These are phyloP conservation scores for Delia radicum DNA, from an alignment of 1,140 invertebrate species.

Conservation along the genomic window DNA sequence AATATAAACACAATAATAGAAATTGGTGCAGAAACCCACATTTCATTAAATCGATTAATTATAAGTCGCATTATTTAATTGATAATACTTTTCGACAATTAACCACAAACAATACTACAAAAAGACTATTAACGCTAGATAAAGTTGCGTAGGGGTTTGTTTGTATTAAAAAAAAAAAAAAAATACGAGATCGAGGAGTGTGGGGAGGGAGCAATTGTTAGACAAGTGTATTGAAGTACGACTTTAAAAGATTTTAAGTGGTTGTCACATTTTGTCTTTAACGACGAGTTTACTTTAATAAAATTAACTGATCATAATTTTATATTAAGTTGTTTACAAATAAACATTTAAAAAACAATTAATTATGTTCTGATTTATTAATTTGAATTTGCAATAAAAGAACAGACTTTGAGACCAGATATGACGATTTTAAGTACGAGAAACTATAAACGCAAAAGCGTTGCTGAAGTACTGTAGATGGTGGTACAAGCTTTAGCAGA, in stretches of 20 bases:
- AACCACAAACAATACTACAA: background rate
- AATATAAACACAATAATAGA: too few species aligned
- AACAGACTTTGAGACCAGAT: too few species aligned
- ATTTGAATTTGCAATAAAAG: too few species aligned
- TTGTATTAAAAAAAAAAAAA: background rate
- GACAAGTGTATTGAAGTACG: background rate
- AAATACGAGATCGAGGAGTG: background rate
- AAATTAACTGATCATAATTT: background rate
- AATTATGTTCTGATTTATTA: background rate
- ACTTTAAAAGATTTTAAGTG: background rate
- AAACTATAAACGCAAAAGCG: too few species aligned
- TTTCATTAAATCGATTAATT: slow-evolving; percentile 16
- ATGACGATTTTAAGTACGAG: too few species aligned
- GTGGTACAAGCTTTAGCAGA: too few species aligned
- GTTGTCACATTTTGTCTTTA: too few species aligned
- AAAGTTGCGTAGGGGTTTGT: background rate
- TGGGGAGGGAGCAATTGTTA: background rate
- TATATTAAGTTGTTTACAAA: background rate
- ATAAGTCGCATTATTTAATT: slow-evolving; percentile 5
- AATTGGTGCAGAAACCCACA: background rate
- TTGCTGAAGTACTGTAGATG: too few species aligned
- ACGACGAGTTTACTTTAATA: too few species aligned
- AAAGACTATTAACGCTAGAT: background rate
- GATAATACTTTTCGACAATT: slow-evolving; percentile 3
- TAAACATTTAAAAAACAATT: background rate